phyloP scores from a whole-genome alignment of 2,113 vertebrate species.

The Eleginops maclovinus region DNA sequence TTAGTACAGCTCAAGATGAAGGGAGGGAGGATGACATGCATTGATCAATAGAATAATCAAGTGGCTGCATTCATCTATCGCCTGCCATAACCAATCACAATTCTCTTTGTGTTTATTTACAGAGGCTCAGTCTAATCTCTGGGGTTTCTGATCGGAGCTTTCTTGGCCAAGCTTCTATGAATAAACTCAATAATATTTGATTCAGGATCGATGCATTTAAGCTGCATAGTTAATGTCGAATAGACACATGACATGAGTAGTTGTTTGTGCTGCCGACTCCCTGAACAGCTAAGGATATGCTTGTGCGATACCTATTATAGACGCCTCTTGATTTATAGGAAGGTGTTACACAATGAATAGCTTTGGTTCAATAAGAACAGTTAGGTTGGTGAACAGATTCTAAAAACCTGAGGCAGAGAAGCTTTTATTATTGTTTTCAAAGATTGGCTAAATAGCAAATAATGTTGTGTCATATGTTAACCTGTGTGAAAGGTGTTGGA shows the following conservation, averaged over 20 bases:
- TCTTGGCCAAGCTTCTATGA: not conserved
- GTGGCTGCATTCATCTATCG: too few species aligned
- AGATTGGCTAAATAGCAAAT: conserved; percentile 9
- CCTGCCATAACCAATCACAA: conserved; percentile 17
- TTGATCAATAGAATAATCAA: conserved; percentile 22
- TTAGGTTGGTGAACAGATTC: not conserved
- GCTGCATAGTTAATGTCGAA: conserved; percentile 46
- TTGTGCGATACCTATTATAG: not conserved
- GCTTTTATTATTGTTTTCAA: conserved; percentile 1
- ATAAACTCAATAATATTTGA: conserved; percentile 38
- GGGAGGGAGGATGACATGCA: too few species aligned
- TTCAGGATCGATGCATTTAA: conserved; percentile 33
- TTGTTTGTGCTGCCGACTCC: conserved; percentile 11
- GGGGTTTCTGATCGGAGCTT: conserved; percentile 17
- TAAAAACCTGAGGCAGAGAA: conserved; percentile 3
- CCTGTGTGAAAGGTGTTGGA: conserved; percentile 23
- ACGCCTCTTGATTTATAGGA: not conserved
- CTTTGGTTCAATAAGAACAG: not conserved
- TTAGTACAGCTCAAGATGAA: too few species aligned
- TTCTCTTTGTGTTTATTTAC: conserved; percentile 37
- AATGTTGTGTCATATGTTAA: not conserved
- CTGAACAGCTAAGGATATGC: not conserved
- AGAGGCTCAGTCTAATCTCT: conserved; percentile 31
- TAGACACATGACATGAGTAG: conserved; percentile 3
- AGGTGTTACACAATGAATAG: not conserved